A percentile compares a stretch with the other conserved stretches of the same genome.
phyloP scores from a whole-genome alignment of 2,113 vertebrate species.

The Sinosuthora webbiana region DNA sequence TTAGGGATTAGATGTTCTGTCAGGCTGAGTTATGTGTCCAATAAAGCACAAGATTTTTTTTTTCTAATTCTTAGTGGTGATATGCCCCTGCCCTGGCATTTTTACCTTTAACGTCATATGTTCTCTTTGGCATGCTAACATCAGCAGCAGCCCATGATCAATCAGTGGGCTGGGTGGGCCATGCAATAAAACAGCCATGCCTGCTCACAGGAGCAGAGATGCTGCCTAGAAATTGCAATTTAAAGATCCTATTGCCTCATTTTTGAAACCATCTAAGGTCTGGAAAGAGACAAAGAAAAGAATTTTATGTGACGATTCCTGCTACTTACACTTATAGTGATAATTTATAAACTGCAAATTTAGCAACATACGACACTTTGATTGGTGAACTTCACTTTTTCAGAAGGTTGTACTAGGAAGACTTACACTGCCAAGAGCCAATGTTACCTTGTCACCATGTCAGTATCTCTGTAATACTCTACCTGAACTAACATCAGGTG shows the following conservation, averaged over 20 bases:
- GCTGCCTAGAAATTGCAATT: background rate
- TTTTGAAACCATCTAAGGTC: constrained; percentile 4
- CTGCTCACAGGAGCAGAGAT: background rate
- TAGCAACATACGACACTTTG: background rate
- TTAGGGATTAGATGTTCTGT: background rate
- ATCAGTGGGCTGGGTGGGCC: background rate
- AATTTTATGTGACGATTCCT: background rate
- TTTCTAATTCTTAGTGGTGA: background rate
- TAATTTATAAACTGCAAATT: background rate
- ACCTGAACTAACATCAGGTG: background rate
- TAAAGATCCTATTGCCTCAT: background rate
- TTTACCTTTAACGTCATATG: background rate
- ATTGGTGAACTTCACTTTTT: background rate
- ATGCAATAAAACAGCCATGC: background rate
- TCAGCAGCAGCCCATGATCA: background rate
- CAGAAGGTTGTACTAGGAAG: background rate
- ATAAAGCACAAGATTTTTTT: background rate
- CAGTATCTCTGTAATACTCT: background rate
- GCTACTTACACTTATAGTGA: background rate
- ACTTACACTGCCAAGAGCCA: background rate
- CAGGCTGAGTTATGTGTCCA: background rate
- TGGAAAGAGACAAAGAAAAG: background rate
- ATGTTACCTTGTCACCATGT: background rate
- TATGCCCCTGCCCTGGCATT: background rate
- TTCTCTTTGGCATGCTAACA: background rate